Evolutionary conservation across 2,113 vertebrate genomes (phyloP).

Genomic region (Vulpes ferrilata): DNA sequence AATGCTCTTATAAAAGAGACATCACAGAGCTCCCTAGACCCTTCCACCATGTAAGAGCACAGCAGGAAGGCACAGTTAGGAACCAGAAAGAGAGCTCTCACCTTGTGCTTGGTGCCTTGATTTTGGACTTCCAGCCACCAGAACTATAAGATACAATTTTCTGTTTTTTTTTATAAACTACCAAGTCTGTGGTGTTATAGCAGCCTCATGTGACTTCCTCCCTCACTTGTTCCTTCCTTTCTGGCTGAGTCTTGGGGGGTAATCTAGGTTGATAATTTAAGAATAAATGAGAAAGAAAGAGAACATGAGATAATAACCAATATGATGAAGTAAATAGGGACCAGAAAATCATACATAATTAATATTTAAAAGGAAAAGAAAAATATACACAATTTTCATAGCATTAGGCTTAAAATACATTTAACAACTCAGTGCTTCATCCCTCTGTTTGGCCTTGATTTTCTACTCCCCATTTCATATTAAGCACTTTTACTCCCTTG

Average conservation of each 20-base stretch:
- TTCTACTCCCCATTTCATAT: not conserved
- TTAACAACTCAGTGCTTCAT: slow-evolving; percentile 8
- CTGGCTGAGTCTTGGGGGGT: not conserved
- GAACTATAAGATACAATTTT: not conserved
- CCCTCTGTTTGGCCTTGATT: slow-evolving; percentile 58
- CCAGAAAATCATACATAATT: not conserved
- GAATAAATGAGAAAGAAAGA: not conserved
- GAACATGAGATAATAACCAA: not conserved
- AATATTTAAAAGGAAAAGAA: not conserved
- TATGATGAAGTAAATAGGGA: not conserved
- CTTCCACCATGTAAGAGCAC: not conserved
- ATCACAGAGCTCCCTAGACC: not conserved
- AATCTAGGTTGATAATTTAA: not conserved
- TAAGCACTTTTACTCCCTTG: slow-evolving; percentile 4
- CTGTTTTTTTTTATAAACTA: no score
- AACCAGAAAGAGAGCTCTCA: not conserved
- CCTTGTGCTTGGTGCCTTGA: not conserved
- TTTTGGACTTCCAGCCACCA: not conserved
- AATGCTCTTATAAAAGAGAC: not conserved
- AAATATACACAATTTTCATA: slow-evolving; percentile 40
- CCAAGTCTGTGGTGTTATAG: not conserved
- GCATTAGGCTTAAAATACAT: slow-evolving; percentile 41
- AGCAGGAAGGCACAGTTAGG: no score
- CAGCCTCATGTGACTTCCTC: not conserved
- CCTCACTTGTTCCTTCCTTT: not conserved